phyloP scores from a whole-genome alignment of 37 sponge, comb jelly and placozoan species.

The Agelas oroides region DNA sequence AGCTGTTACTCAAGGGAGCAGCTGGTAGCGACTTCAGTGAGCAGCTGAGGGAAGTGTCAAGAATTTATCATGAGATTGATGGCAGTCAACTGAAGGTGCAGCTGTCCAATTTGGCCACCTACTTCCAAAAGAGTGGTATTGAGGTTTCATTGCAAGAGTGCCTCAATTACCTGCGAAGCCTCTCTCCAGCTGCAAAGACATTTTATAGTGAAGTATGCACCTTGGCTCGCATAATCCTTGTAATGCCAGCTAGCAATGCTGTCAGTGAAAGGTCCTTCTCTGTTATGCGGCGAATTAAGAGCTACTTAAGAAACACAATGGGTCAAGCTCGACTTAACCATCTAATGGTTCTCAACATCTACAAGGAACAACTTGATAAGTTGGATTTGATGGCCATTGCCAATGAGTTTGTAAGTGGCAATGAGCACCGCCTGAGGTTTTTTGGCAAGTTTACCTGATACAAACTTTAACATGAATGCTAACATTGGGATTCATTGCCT shows the following conservation, averaged over 20 bases:
- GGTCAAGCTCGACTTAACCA: constrained; percentile 47
- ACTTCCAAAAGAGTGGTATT: background rate
- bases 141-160: constrained; percentile 20
- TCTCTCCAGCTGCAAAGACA: constrained; percentile 22
- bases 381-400: constrained; percentile 44
- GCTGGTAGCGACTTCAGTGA: constrained; percentile 22
- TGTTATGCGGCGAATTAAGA: constrained; percentile 47
- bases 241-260: constrained; percentile 63
- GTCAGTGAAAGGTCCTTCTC: constrained; percentile 60
- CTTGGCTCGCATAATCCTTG: constrained; percentile 36
- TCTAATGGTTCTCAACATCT: constrained; percentile 57
- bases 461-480: too few relatives aligned
- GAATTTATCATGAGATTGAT: too few relatives aligned
- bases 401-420: constrained; percentile 72
- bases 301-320: constrained; percentile 65
- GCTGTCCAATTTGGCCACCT: too few relatives aligned
- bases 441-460: constrained; percentile 69
- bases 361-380: constrained; percentile 61
- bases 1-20: constrained; percentile 31
- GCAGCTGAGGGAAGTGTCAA: too few relatives aligned
- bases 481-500: too few relatives aligned
- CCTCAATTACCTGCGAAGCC: constrained; percentile 27
- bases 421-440: constrained; percentile 59
- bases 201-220: constrained; percentile 60
- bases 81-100: too few relatives aligned